phyloP scores from a whole-genome alignment of 2,888 invertebrate genomes.

The Tiliacea citrago region DNA sequence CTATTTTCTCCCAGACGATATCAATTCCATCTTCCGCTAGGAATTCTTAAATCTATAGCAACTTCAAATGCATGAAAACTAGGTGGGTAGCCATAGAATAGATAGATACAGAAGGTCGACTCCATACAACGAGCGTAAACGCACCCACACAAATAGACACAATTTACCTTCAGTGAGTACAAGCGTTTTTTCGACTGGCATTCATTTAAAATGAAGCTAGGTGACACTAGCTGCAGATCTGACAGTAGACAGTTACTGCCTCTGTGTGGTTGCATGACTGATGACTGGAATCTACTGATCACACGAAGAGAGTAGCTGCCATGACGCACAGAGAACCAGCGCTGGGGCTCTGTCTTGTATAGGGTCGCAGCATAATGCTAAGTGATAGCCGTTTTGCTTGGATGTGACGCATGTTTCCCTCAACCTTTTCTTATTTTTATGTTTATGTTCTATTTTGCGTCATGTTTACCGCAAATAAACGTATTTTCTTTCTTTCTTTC shows the following conservation, averaged over 20 bases:
- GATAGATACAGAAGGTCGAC: background rate
- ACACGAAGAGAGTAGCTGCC: background rate
- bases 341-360: too few species aligned
- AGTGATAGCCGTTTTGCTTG: too few species aligned
- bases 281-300: fast-evolving
- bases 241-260: background rate
- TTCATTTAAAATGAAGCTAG: background rate
- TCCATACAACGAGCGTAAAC: background rate
- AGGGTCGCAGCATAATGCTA: too few species aligned
- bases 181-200: background rate
- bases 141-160: background rate
- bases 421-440: too few species aligned
- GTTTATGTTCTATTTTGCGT: too few species aligned
- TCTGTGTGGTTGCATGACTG: background rate
- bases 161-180: background rate
- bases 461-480: too few species aligned
- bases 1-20: constrained; percentile 38
- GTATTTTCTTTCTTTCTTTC: too few species aligned
- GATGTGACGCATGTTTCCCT: too few species aligned
- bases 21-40: constrained; percentile 36
- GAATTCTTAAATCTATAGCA: constrained; percentile 36
- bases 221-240: background rate
- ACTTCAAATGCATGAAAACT: constrained; percentile 38
- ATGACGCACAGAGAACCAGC: too few species aligned
- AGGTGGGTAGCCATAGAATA: constrained; percentile 7